A percentile compares a stretch with the other conserved stretches of the same genome.
Conservation (phyloP, 2,888 invertebrate genomes). For the Xylota sylvarum region DNA sequence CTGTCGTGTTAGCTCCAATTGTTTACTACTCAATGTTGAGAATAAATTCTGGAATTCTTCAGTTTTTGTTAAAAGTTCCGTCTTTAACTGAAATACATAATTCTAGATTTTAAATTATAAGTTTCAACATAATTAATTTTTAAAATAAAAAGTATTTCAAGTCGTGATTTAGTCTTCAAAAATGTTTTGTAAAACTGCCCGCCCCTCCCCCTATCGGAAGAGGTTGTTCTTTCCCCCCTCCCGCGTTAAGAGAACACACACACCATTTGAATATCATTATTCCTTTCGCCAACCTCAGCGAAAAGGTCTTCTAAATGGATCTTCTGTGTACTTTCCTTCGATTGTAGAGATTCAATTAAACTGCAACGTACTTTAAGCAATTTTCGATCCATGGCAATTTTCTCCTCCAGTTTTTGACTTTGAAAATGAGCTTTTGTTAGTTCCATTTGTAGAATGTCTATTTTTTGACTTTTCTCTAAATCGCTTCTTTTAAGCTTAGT, state of each 20-base stretch:
- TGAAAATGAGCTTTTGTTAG: conserved; percentile 78
- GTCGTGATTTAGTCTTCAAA: background rate
- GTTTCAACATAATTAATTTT: background rate
- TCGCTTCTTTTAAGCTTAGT: conserved; percentile 64
- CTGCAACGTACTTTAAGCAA: conserved; percentile 80
- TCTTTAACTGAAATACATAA: conserved; percentile 79
- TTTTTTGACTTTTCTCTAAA: conserved; percentile 78
- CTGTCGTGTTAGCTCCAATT: conserved; percentile 80
- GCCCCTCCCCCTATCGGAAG: too few species aligned
- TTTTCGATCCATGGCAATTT: conserved; percentile 79
- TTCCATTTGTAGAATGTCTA: conserved; percentile 78
- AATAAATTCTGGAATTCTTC: conserved; percentile 81
- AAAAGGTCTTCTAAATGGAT: conserved; percentile 80
- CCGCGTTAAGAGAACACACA: background rate
- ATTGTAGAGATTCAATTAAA: conserved; percentile 81
- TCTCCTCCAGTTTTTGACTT: conserved; percentile 79
- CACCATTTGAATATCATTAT: conserved; percentile 69
- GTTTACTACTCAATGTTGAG: conserved; percentile 80
- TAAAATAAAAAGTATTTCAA: background rate
- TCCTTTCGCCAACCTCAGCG: conserved; percentile 79
- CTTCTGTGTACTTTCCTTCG: conserved; percentile 79
- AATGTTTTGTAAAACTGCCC: too few species aligned
- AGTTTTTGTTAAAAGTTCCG: conserved; percentile 80
- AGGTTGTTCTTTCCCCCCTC: too few species aligned
- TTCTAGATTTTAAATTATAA: conserved; percentile 38